Evolutionary conservation across 2,113 vertebrate genomes (phyloP).

Genomic region (Pelvicachromis taeniatus): DNA sequence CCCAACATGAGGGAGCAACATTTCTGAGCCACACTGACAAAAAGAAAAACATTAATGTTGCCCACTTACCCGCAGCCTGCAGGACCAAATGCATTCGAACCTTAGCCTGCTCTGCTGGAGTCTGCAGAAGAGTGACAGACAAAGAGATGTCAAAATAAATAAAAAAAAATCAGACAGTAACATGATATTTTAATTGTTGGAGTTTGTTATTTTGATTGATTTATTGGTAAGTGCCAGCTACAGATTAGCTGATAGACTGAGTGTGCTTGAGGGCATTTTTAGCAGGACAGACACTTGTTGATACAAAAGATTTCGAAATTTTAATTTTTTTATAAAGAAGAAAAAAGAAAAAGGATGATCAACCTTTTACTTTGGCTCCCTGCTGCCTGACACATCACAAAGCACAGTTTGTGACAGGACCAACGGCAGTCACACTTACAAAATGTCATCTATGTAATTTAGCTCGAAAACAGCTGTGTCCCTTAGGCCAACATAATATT

Average conservation of each 20-base stretch:
- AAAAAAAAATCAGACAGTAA: neutral
- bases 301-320: neutral
- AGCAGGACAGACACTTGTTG: neutral
- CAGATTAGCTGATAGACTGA: neutral
- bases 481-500: slow-evolving; percentile 42
- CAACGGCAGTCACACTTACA: neutral
- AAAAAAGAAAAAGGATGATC: neutral
- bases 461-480: slow-evolving; percentile 10
- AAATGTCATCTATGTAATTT: slow-evolving; percentile 18
- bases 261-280: neutral
- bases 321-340: neutral
- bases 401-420: neutral
- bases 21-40: neutral
- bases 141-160: neutral
- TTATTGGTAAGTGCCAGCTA: neutral
- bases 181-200: neutral
- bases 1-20: neutral
- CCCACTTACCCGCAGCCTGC: slow-evolving; percentile 89
- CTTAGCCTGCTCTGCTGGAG: slow-evolving; percentile 92
- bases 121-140: slow-evolving; percentile 66
- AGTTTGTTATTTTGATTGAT: neutral
- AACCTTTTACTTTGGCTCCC: neutral
- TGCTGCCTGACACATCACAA: slow-evolving; percentile 5
- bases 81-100: slow-evolving; percentile 90
- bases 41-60: neutral